Evolutionary conservation across 37 sponge, comb jelly and placozoan species (phyloP).

Genomic region (Axinella damicornis): DNA sequence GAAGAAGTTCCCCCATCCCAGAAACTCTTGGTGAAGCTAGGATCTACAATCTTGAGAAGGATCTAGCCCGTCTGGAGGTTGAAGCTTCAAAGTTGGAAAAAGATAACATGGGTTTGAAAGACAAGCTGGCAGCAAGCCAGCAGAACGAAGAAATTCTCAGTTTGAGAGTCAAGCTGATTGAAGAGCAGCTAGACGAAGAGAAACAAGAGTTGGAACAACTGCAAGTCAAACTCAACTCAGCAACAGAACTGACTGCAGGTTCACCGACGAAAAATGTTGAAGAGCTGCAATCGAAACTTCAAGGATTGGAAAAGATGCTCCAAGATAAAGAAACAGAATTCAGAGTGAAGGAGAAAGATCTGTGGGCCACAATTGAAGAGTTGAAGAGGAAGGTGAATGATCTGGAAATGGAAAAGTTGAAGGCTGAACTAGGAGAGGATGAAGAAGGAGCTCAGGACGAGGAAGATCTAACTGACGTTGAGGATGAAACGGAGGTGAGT

Average conservation of each 20-base stretch:
- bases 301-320: slow-evolving; percentile 7
- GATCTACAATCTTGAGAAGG: slow-evolving; percentile 39
- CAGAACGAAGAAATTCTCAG: slow-evolving; percentile 20
- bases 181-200: slow-evolving; percentile 6
- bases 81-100: neutral
- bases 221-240: slow-evolving; percentile 1
- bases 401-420: slow-evolving; percentile 44
- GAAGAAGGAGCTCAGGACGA: slow-evolving; percentile 28
- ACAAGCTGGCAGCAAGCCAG: neutral
- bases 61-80: slow-evolving; percentile 19
- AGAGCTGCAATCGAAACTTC: slow-evolving; percentile 13
- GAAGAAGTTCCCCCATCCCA: slow-evolving; percentile 2
- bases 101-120: slow-evolving; percentile 26
- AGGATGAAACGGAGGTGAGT: neutral
- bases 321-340: slow-evolving; percentile 31
- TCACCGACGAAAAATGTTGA: neutral
- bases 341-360: slow-evolving; percentile 36
- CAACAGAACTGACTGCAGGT: neutral
- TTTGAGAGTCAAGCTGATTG: slow-evolving; percentile 29
- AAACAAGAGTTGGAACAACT: slow-evolving; percentile 13
- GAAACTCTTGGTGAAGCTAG: slow-evolving; percentile 25
- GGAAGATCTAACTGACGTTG: neutral
- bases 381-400: slow-evolving; percentile 36
- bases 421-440: slow-evolving; percentile 35
- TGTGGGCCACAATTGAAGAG: slow-evolving; percentile 43